A percentile compares a stretch with the other conserved stretches of the same genome.
These are phyloP conservation scores for Phyllostomus hastatus DNA, from an alignment of 2,113 vertebrate species.

Conservation along the genomic window DNA sequence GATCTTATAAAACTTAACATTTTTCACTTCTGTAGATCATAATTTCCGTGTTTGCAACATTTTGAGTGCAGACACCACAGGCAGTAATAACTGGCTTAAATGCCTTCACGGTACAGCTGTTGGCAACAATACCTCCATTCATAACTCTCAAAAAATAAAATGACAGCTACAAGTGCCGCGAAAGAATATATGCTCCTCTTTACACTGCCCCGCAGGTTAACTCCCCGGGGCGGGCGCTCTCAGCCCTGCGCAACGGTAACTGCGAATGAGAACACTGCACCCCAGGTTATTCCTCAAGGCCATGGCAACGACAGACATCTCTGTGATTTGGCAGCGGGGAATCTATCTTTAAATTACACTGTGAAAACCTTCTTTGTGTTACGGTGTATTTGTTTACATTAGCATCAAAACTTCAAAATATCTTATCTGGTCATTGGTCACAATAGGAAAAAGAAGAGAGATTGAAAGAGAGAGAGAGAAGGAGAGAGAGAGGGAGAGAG, in stretches of 20 bases:
- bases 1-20: conserved; percentile 25
- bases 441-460: background rate
- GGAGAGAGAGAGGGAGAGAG: background rate
- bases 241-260: conserved; percentile 17
- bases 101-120: conserved; percentile 67
- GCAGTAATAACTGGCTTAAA: conserved; percentile 74
- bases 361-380: conserved; percentile 13
- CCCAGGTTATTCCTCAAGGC: background rate
- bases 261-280: conserved; percentile 23
- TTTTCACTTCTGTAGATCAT: conserved; percentile 66
- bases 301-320: background rate
- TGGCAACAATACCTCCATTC: conserved; percentile 74
- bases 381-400: background rate
- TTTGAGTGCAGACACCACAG: conserved; percentile 68
- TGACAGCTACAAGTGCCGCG: conserved; percentile 61
- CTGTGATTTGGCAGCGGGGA: background rate
- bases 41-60: conserved; percentile 67
- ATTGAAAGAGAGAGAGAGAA: background rate
- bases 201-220: conserved; percentile 47
- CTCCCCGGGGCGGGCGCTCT: conserved; percentile 55
- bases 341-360: background rate
- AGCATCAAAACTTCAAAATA: conserved; percentile 6
- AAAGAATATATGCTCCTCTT: conserved; percentile 59
- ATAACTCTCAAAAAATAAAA: conserved; percentile 67
- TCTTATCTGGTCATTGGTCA: background rate